Conservation (phyloP, 2,113 vertebrate species). For the Oostethus manadensis region DNA sequence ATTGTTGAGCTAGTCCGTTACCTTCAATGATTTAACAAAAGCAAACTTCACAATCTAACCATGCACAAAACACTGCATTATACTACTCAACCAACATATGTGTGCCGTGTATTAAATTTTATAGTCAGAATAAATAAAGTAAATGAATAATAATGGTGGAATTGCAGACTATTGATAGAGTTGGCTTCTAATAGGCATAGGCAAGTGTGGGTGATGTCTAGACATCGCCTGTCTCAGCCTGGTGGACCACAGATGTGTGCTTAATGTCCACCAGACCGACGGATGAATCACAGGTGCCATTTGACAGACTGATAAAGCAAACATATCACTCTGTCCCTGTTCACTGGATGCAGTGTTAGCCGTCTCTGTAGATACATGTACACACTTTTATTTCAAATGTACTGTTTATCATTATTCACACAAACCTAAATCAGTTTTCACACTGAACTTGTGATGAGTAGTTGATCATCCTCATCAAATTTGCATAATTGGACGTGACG, state of each 20-base stretch:
- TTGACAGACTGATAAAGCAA: conserved; percentile 46
- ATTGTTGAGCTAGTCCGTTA: conserved; percentile 48
- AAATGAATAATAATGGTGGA: conserved; percentile 19
- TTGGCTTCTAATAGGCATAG: conserved; percentile 6
- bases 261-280: conserved; percentile 47
- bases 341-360: conserved; percentile 24
- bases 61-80: no score
- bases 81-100: not conserved
- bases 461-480: no score
- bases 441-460: no score
- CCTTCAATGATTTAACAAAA: conserved; percentile 48
- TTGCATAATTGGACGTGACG: no score
- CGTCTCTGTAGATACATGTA: conserved; percentile 18
- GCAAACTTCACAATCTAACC: conserved; percentile 44
- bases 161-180: conserved; percentile 10
- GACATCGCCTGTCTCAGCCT: conserved; percentile 42
- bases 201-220: conserved; percentile 29
- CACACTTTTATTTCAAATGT: no score
- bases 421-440: no score
- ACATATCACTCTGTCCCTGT: conserved; percentile 38
- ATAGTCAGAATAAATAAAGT: not conserved
- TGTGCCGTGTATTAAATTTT: not conserved
- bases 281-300: conserved; percentile 50
- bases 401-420: no score
- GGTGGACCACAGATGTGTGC: conserved; percentile 26